Evolutionary conservation across 2,888 invertebrate species (phyloP).

Genomic region (Eupithecia abbreviata): DNA sequence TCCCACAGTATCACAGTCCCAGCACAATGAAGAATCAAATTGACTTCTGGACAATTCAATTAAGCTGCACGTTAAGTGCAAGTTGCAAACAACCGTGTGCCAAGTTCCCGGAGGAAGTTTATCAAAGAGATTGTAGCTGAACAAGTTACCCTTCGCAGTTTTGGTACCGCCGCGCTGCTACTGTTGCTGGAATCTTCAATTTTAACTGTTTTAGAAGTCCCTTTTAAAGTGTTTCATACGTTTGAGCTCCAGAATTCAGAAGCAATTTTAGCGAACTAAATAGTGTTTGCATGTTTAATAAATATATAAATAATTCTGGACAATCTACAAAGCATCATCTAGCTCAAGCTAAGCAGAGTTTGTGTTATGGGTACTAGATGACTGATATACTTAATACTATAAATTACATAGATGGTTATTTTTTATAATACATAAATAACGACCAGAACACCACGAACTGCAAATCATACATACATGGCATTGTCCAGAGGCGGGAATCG

Average conservation of each 20-base stretch:
- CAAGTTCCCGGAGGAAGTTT: constrained; percentile 69
- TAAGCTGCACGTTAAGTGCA: constrained; percentile 77
- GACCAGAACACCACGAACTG: no score
- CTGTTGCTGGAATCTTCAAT: constrained; percentile 2
- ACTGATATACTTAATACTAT: no score
- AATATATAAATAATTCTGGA: no score
- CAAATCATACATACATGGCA: no score
- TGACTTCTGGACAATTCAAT: constrained; percentile 80
- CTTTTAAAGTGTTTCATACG: not conserved
- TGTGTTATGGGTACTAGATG: no score
- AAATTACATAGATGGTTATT: no score
- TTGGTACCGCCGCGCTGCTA: constrained; percentile 16
- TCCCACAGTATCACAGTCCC: constrained; percentile 34
- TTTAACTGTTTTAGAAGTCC: constrained; percentile 1
- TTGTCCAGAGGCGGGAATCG: no score
- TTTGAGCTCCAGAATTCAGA: not conserved
- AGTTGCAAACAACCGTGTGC: constrained; percentile 75
- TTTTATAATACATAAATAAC: no score
- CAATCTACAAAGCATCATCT: no score
- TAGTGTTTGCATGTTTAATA: not conserved
- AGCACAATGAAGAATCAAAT: constrained; percentile 69
- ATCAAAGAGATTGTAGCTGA: constrained; percentile 70
- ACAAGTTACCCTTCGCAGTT: constrained; percentile 71
- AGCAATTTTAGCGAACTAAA: not conserved
- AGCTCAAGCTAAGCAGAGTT: no score